phyloP scores from a whole-genome alignment of 1,140 invertebrate species.

The Oedothorax gibbosus region DNA sequence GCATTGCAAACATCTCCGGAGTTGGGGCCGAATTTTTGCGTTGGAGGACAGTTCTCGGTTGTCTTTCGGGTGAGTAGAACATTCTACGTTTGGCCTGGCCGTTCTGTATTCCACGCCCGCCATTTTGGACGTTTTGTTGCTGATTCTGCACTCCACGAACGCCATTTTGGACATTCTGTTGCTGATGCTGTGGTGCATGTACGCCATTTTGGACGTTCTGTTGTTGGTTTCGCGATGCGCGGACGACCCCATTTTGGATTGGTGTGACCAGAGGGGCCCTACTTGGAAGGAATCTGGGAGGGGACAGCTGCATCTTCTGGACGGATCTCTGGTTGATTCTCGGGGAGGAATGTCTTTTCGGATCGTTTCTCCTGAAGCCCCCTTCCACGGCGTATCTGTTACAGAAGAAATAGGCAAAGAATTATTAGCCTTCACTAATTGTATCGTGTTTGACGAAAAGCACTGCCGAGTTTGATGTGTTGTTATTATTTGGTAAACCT shows the following conservation, averaged over 20 bases:
- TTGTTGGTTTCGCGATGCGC: no score
- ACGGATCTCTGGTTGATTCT: conserved; percentile 28
- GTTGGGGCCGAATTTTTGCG: conserved; percentile 39
- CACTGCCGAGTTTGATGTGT: no score
- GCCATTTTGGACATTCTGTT: not conserved
- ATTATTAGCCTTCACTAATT: no score
- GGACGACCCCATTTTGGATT: not conserved
- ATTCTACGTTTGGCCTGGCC: conserved; percentile 9
- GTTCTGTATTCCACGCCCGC: not conserved
- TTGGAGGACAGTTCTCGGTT: not conserved
- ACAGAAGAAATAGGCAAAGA: no score
- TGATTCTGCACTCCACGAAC: no score
- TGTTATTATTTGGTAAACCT: no score
- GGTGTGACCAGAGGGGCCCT: not conserved
- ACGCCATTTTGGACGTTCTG: not conserved
- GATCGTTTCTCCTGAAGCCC: conserved; percentile 40
- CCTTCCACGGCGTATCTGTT: not conserved
- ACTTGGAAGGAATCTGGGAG: conserved; percentile 19
- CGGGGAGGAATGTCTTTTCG: conserved; percentile 43
- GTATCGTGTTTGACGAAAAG: no score
- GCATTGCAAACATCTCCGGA: conserved; percentile 4
- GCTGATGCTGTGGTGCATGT: not conserved
- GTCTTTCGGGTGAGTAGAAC: conserved; percentile 49
- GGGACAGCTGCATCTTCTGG: conserved; percentile 15
- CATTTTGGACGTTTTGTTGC: conserved; percentile 10